Base-by-base conservation (phyloP, 1,140 invertebrate genomes). In the Ganaspis sp. region DNA sequence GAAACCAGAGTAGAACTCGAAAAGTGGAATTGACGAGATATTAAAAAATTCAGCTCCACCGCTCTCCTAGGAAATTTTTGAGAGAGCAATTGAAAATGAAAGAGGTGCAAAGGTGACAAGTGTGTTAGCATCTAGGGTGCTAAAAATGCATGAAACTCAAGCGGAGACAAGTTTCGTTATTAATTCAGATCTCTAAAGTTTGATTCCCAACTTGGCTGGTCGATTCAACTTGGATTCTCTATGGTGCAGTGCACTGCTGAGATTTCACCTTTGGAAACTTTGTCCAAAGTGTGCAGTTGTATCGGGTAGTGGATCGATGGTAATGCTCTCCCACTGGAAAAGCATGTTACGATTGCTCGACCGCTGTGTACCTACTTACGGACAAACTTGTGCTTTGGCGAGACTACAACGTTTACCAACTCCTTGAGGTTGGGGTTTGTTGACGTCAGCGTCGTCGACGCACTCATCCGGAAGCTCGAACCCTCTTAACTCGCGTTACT, bases 201-300 rank as follows among this genome's bases (percentile, higher is more conserved):
- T 69, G 26, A 70, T 74, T 64, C 26, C 26, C 23, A 64, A 64
- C 21, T 64, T 64, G 53, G 9, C 9, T n/a, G 19, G 12, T 49
- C n/a, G 12, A 3, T 26, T 34, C 23, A 64, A 64, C 58, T 64
- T 64, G 58, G 2, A 64, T 64, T 34, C 23, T 29, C 58, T 29
- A 29, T 26, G 58, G 58, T 64, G 29, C 58, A 64, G 15, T 64
- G 58, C 71, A 45, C 75, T 70, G 72, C 75, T 80, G 74, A 70
- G 40, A 75, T 75, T 69, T 76, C 80, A 75, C 76, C 74, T 79
- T 80, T 70, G 54, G 72, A 53, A 78, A 78, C 72, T 80, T 80
- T 78, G 40, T 49, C 29, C 58, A 9, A 38, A 29, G 73, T 54
- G 4, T 42, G 34, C 53, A 64, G 73, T 34, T 64, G 58, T 64